Evolutionary conservation across 2,888 invertebrate genomes (phyloP).

Genomic region (Camptogramma bilineatum): DNA sequence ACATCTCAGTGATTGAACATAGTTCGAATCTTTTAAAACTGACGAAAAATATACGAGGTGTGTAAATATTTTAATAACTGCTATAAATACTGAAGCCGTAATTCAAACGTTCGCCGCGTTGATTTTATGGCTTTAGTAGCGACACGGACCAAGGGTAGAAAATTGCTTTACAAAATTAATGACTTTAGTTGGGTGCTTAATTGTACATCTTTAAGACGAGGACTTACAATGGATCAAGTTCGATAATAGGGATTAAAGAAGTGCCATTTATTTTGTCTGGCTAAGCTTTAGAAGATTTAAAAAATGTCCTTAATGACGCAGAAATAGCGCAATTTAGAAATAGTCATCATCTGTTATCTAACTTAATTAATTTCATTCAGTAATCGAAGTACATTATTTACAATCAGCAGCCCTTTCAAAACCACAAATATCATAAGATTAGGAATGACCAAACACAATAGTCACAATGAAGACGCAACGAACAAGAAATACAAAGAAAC

Average conservation of each 20-base stretch:
- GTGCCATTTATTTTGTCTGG: background rate
- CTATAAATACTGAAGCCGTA: slow-evolving; percentile 39
- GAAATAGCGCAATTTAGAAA: background rate
- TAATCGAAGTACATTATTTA: no score
- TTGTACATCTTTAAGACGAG: slow-evolving; percentile 59
- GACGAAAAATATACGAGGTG: slow-evolving; percentile 16
- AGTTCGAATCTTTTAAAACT: slow-evolving; percentile 8
- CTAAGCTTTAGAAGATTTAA: background rate
- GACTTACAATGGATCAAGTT: slow-evolving; percentile 39
- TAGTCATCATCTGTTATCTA: background rate
- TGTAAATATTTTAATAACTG: slow-evolving; percentile 31
- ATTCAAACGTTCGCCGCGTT: slow-evolving; percentile 47
- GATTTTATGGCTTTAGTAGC: slow-evolving; percentile 50
- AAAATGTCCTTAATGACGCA: background rate
- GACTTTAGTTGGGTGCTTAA: slow-evolving; percentile 52
- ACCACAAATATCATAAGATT: no score
- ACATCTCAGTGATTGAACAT: background rate
- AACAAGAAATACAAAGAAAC: background rate
- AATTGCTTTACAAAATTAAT: slow-evolving; percentile 48
- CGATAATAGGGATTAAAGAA: slow-evolving; percentile 4
- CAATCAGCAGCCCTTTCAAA: no score
- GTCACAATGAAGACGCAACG: background rate
- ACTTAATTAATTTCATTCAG: no score
- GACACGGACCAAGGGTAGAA: slow-evolving; percentile 43
- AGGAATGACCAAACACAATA: background rate